Conservation (phyloP, 2,888 invertebrate species). For the Stegana nigrithorax region DNA sequence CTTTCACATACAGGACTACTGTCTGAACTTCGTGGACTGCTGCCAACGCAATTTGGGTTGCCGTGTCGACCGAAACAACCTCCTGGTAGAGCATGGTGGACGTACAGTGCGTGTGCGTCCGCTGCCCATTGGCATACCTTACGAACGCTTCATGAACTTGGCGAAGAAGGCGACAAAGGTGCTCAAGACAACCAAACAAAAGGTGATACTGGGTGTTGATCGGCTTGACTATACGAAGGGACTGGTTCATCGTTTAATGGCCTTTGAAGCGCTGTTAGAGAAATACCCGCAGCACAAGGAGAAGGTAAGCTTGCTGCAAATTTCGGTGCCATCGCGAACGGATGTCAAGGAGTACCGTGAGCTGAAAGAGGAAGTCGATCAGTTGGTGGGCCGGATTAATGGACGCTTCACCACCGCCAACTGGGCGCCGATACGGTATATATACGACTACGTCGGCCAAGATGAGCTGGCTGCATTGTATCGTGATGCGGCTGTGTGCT, state of each 20-base stretch:
- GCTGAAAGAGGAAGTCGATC: conserved; percentile 90
- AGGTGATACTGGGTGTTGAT: conserved; percentile 89
- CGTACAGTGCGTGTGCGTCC: conserved; percentile 86
- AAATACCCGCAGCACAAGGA: conserved; percentile 88
- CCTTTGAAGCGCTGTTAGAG: conserved; percentile 84
- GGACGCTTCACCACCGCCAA: conserved; percentile 90
- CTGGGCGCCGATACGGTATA: conserved; percentile 90
- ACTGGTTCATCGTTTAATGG: conserved; percentile 83
- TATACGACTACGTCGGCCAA: conserved; percentile 89
- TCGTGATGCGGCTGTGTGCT: conserved; percentile 85
- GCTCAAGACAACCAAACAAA: conserved; percentile 77
- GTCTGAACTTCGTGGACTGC: conserved; percentile 91
- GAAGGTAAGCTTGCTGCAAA: conserved; percentile 84
- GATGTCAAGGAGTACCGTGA: conserved; percentile 92
- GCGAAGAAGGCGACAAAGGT: conserved; percentile 79
- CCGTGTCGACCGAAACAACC: conserved; percentile 87
- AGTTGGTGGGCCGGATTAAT: conserved; percentile 85
- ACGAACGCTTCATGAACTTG: conserved; percentile 84
- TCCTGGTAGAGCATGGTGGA: conserved; percentile 88
- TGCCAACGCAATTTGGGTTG: conserved; percentile 89
- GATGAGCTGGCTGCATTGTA: conserved; percentile 88
- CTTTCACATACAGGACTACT: conserved; percentile 91
- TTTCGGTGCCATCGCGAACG: conserved; percentile 88
- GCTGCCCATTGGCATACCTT: conserved; percentile 90
- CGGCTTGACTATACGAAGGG: conserved; percentile 93